These are phyloP conservation scores for Thomomys bottae DNA, from an alignment of 2,113 vertebrate species.

Conservation along the genomic window DNA sequence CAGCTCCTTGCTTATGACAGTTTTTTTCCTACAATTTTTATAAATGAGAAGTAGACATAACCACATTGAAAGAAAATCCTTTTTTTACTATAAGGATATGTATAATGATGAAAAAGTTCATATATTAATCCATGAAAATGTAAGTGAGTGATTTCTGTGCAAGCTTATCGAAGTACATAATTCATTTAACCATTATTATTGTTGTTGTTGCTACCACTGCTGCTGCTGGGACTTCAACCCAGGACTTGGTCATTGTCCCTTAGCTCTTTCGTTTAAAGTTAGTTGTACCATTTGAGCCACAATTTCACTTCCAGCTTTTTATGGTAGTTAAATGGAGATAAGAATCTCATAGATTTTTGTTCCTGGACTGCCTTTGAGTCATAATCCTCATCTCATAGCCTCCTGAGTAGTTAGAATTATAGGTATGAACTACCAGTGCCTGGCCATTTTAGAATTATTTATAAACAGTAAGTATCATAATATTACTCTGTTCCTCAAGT, in stretches of 20 bases:
- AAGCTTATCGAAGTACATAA: not conserved
- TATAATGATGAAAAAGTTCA: slow-evolving; percentile 18
- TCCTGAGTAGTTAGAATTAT: too few species aligned
- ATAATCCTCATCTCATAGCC: too few species aligned
- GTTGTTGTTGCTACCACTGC: too few species aligned
- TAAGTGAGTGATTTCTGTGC: not conserved
- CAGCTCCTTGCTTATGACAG: not conserved
- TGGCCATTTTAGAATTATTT: not conserved
- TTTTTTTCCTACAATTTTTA: slow-evolving; percentile 13
- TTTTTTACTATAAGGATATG: slow-evolving; percentile 7
- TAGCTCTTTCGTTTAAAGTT: too few species aligned
- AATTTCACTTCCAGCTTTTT: too few species aligned
- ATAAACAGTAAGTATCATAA: not conserved
- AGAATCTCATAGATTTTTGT: too few species aligned
- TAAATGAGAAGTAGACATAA: not conserved
- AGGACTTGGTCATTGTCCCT: too few species aligned
- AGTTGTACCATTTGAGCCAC: too few species aligned
- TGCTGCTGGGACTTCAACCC: too few species aligned
- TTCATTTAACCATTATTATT: not conserved
- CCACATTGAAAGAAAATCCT: not conserved
- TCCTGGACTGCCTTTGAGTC: too few species aligned
- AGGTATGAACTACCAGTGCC: too few species aligned
- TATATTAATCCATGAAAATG: not conserved
- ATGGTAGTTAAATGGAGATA: too few species aligned
- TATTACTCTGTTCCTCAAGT: not conserved